A percentile compares a stretch with the other conserved stretches of the same genome.
phyloP scores from a whole-genome alignment of 1,140 invertebrate species.

The Brachionus manjavacas region DNA sequence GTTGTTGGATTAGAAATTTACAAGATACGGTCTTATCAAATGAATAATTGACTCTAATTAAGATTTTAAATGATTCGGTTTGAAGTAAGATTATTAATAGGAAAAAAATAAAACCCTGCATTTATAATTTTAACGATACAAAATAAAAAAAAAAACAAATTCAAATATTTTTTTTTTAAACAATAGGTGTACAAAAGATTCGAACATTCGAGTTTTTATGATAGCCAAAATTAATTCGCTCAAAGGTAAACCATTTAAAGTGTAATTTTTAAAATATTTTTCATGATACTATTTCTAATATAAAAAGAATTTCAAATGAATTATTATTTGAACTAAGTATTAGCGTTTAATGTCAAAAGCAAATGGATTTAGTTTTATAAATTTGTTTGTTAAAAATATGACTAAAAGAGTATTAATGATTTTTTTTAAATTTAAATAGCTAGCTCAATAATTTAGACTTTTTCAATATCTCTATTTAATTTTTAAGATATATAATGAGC shows the following conservation, averaged over 20 bases:
- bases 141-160: background rate
- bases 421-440: background rate
- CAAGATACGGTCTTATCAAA: background rate
- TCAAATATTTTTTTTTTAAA: background rate
- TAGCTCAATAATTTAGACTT: background rate
- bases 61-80: background rate
- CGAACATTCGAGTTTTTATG: background rate
- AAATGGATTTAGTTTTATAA: background rate
- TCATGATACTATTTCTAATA: background rate
- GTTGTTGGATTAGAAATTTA: background rate
- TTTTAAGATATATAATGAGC: background rate
- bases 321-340: background rate
- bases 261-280: background rate
- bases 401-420: background rate
- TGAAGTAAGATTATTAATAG: background rate
- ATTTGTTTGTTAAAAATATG: background rate
- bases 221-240: background rate
- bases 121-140: background rate
- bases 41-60: background rate
- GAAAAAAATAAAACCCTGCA: background rate
- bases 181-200: background rate
- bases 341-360: conserved; percentile 16
- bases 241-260: background rate
- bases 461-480: background rate
- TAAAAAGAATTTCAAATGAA: background rate